Conservation (phyloP, 2,113 vertebrate species). For the Pseudorectes ferrugineus region DNA sequence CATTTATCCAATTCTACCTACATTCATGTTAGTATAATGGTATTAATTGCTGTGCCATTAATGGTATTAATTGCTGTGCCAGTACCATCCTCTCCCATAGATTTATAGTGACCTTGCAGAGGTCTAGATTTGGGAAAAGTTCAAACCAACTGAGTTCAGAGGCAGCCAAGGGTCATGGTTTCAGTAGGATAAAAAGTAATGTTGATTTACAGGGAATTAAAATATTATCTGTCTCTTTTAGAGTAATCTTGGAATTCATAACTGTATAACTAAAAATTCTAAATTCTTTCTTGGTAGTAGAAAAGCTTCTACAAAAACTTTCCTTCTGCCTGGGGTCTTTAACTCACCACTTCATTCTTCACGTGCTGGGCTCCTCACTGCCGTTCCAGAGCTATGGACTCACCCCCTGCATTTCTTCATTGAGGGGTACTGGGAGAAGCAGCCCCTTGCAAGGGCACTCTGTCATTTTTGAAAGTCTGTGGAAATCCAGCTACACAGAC, state of each 20-base stretch:
- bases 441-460: background rate
- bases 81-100: background rate
- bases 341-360: background rate
- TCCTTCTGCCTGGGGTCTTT: background rate
- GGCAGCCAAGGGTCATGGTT: background rate
- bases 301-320: background rate
- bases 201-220: background rate
- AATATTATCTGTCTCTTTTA: background rate
- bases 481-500: background rate
- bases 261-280: background rate
- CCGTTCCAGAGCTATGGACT: background rate
- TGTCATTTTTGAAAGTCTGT: background rate
- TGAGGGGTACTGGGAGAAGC: background rate
- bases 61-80: background rate
- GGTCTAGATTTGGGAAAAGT: background rate
- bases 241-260: background rate
- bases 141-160: background rate
- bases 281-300: background rate
- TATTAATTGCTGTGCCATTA: background rate
- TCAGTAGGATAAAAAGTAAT: background rate
- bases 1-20: background rate
- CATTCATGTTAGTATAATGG: background rate
- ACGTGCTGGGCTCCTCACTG: fast-evolving
- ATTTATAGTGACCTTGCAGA: background rate
- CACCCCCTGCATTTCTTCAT: background rate